phyloP scores from a whole-genome alignment of 2,888 invertebrate species.

The Dasysyrphus albostriatus region DNA sequence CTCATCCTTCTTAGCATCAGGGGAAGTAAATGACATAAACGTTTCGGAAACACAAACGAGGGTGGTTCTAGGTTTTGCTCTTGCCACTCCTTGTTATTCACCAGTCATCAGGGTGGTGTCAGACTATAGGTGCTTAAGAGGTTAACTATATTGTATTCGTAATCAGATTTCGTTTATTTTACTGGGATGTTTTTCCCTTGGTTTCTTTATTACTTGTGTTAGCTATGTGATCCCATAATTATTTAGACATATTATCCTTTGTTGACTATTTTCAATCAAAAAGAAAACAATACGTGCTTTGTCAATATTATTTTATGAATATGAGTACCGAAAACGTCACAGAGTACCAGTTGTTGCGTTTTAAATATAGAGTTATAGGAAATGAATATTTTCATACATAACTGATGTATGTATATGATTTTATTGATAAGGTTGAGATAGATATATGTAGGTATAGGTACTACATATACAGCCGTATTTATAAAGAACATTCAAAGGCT shows the following conservation, averaged over 20 bases:
- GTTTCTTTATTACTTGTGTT: conserved; percentile 69
- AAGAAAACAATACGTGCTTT: conserved; percentile 45
- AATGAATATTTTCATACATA: too few relatives aligned
- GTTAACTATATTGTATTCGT: conserved; percentile 72
- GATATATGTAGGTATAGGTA: too few relatives aligned
- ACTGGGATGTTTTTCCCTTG: conserved; percentile 55
- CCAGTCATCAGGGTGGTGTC: conserved; percentile 61
- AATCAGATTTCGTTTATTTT: conserved; percentile 70
- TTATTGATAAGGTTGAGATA: too few relatives aligned
- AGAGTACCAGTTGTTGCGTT: too few relatives aligned
- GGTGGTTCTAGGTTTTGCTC: conserved; percentile 19
- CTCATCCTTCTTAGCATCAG: conserved; percentile 11
- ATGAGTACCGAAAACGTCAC: neutral
- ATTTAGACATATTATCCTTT: conserved; percentile 57
- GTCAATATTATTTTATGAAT: conserved; percentile 7
- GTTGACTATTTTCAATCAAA: conserved; percentile 50
- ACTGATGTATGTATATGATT: too few relatives aligned
- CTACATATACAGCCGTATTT: too few relatives aligned
- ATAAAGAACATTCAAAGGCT: too few relatives aligned
- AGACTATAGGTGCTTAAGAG: conserved; percentile 67
- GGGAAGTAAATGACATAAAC: conserved; percentile 70
- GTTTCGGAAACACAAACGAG: conserved; percentile 30
- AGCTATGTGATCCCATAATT: conserved; percentile 71
- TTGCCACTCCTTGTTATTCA: conserved; percentile 38
- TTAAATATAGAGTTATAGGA: too few relatives aligned